Evolutionary conservation across 2,797 vertebrate species (phyloP).

Genomic region (Acrocephalus scirpaceus): DNA sequence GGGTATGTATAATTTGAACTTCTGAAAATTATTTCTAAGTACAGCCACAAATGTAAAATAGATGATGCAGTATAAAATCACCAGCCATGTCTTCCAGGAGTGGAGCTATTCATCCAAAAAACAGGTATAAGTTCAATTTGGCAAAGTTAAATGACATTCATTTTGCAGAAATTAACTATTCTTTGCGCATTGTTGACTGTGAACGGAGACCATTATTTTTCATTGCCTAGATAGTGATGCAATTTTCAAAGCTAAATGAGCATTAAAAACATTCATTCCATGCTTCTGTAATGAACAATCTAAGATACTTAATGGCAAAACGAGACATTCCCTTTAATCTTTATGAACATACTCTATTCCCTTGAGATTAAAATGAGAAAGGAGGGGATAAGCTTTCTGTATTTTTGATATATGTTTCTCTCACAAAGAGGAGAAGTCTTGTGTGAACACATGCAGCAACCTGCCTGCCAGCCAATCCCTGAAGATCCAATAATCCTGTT

Average conservation of each 20-base stretch:
- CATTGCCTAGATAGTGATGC: conserved; percentile 39
- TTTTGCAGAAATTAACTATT: conserved; percentile 60
- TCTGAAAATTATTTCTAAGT: conserved; percentile 38
- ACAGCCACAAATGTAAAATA: conserved; percentile 1
- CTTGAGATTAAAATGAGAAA: conserved; percentile 27
- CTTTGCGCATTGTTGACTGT: conserved; percentile 56
- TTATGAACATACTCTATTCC: conserved; percentile 1
- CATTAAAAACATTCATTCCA: conserved; percentile 49
- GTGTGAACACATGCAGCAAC: background rate
- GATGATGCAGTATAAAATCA: background rate
- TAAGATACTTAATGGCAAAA: conserved; percentile 29
- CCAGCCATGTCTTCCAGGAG: background rate
- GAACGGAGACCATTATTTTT: conserved; percentile 53
- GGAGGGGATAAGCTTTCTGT: background rate
- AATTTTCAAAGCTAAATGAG: conserved; percentile 59
- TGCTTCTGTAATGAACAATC: conserved; percentile 22
- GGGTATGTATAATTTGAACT: conserved; percentile 3
- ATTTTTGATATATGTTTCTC: background rate
- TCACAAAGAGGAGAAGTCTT: background rate
- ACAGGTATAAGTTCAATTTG: conserved; percentile 38
- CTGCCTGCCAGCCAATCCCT: background rate
- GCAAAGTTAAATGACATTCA: conserved; percentile 40
- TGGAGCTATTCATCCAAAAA: conserved; percentile 34
- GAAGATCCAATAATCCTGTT: background rate
- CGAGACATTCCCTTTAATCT: background rate